phyloP scores from a whole-genome alignment of 2,113 vertebrate species.

The Peucedramus taeniatus region DNA sequence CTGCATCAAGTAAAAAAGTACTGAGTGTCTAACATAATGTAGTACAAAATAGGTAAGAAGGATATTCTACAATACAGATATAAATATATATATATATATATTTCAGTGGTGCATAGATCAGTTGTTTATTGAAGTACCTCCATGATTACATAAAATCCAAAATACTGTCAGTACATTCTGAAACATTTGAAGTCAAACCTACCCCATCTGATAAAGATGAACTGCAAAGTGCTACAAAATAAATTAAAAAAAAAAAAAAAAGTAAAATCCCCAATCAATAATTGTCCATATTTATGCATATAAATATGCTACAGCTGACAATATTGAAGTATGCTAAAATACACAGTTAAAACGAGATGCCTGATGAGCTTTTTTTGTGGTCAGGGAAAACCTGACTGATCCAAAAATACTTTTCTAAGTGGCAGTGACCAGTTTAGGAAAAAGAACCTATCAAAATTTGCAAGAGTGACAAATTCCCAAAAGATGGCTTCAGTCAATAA shows the following conservation, averaged over 20 bases:
- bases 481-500: not conserved
- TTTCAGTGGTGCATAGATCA: slow-evolving; percentile 47
- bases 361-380: not conserved
- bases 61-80: not conserved
- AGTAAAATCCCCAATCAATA: slow-evolving; percentile 18
- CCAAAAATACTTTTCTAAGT: not conserved
- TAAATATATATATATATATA: slow-evolving; percentile 27
- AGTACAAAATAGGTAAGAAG: slow-evolving; percentile 53
- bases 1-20: not conserved
- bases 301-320: not conserved
- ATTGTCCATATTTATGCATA: not conserved
- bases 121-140: slow-evolving; percentile 61
- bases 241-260: not conserved
- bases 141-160: slow-evolving; percentile 59
- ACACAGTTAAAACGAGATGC: not conserved
- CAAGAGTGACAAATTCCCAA: not conserved
- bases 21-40: slow-evolving; percentile 32
- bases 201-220: slow-evolving; percentile 44
- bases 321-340: not conserved
- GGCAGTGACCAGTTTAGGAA: not conserved
- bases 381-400: not conserved
- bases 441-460: not conserved
- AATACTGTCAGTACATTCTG: slow-evolving; percentile 55
- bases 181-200: slow-evolving; percentile 54
- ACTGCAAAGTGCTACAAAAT: slow-evolving; percentile 62